phyloP scores from a whole-genome alignment of 2,888 invertebrate species.

The Copidosoma aretas region DNA sequence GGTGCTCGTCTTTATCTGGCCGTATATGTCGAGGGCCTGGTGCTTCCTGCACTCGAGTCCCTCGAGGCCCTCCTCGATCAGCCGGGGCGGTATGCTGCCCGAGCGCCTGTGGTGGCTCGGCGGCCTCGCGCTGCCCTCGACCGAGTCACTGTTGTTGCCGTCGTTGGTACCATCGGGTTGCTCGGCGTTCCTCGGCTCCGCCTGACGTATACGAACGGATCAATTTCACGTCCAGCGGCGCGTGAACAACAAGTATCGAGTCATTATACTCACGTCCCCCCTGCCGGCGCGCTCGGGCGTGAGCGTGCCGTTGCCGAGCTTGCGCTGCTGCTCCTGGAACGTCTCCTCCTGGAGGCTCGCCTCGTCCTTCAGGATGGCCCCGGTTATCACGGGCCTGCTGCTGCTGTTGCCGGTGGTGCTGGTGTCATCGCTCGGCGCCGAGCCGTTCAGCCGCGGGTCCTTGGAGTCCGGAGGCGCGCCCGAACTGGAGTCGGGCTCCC shows the following conservation, averaged over 20 bases:
- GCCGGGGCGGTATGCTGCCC: slow-evolving; percentile 67
- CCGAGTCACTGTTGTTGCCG: too few species aligned
- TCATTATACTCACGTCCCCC: too few species aligned
- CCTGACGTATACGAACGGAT: too few species aligned
- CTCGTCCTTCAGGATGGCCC: slow-evolving; percentile 74
- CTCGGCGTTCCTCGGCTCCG: slow-evolving; percentile 36
- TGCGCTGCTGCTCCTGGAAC: slow-evolving; percentile 64
- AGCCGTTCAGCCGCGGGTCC: slow-evolving; percentile 49
- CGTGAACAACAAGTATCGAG: too few species aligned
- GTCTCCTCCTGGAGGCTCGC: slow-evolving; percentile 62
- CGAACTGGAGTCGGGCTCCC: too few species aligned
- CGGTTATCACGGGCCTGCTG: slow-evolving; percentile 70
- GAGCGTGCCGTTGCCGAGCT: slow-evolving; percentile 63
- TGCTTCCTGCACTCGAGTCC: slow-evolving; percentile 58
- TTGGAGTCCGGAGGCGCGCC: too few species aligned
- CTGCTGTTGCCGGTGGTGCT: slow-evolving; percentile 49
- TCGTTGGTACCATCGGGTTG: too few species aligned
- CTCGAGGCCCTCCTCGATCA: slow-evolving; percentile 64
- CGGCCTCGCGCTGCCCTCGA: too few species aligned
- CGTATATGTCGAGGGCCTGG: slow-evolving; percentile 66
- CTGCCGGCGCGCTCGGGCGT: slow-evolving; percentile 52
- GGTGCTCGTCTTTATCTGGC: slow-evolving; percentile 66
- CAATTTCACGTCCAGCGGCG: too few species aligned
- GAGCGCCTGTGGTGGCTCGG: slow-evolving; percentile 64
- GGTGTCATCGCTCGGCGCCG: slow-evolving; percentile 44